Conservation (phyloP, 92 coral and sea anemone species). For the Heteractis magnifica region DNA sequence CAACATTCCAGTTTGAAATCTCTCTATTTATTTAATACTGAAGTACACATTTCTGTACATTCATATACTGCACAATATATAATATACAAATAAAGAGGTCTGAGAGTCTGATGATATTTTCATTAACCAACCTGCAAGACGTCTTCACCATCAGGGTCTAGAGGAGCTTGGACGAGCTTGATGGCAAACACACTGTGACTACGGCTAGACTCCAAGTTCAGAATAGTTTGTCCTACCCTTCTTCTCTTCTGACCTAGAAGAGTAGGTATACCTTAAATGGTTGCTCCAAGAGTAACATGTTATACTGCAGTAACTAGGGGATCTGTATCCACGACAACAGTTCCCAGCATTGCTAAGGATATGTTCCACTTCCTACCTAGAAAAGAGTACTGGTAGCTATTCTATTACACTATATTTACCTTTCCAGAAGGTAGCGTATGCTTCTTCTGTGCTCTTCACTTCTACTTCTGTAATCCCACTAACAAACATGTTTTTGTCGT, state of each 20-base stretch:
- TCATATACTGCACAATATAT: too few species aligned
- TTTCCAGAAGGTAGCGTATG: slow-evolving; percentile 86
- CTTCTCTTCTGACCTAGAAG: slow-evolving; percentile 85
- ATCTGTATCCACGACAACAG: too few species aligned
- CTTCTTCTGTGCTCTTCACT: slow-evolving; percentile 95
- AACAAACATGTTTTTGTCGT: slow-evolving; percentile 85
- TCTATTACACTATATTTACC: slow-evolving; percentile 31
- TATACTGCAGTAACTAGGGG: too few species aligned
- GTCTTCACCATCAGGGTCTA: slow-evolving; percentile 96
- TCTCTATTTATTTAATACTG: too few species aligned
- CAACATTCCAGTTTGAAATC: too few species aligned
- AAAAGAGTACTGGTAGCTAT: not conserved
- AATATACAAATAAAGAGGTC: too few species aligned
- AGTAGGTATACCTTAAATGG: too few species aligned
- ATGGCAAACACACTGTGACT: slow-evolving; percentile 97
- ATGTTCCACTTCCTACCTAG: too few species aligned
- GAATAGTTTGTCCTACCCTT: slow-evolving; percentile 84
- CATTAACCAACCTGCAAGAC: slow-evolving; percentile 67
- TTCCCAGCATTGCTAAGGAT: too few species aligned
- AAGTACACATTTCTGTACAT: too few species aligned
- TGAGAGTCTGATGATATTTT: too few species aligned
- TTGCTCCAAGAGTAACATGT: too few species aligned
- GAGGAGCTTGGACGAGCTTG: slow-evolving; percentile 90
- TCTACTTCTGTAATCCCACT: slow-evolving; percentile 93
- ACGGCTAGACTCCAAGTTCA: slow-evolving; percentile 91